These are phyloP conservation scores for Pipa parva DNA, from an alignment of 2,113 vertebrate species.

Conservation along the genomic window DNA sequence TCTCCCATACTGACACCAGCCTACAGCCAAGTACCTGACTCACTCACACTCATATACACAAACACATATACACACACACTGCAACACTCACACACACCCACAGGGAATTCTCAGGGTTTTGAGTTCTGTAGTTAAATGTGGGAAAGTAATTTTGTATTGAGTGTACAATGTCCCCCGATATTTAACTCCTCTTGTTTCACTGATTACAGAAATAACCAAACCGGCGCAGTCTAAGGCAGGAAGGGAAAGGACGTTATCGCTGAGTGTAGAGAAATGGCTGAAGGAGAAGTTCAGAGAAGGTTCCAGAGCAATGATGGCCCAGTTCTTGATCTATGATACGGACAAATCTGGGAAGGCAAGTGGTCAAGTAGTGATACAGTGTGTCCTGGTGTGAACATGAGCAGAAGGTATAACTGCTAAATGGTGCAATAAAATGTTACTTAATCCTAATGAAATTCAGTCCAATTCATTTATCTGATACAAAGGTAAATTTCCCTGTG, in stretches of 20 bases:
- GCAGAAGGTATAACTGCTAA: too few relatives aligned
- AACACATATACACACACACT: too few relatives aligned
- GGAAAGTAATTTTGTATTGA: not conserved
- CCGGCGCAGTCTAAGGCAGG: not conserved
- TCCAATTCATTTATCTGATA: too few relatives aligned
- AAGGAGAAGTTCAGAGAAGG: constrained; percentile 43
- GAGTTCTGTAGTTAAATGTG: not conserved
- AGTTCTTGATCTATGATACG: constrained; percentile 31
- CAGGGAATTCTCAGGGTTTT: not conserved
- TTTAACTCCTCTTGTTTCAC: not conserved
- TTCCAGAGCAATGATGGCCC: constrained; percentile 28
- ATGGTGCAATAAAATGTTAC: too few relatives aligned
- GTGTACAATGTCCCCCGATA: not conserved
- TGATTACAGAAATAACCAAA: constrained; percentile 9
- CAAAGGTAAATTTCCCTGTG: too few relatives aligned
- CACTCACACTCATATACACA: too few relatives aligned
- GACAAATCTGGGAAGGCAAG: constrained; percentile 28
- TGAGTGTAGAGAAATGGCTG: constrained; percentile 43
- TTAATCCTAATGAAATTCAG: too few relatives aligned
- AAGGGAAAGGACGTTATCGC: constrained; percentile 30
- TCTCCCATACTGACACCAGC: too few relatives aligned
- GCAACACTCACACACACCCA: too few relatives aligned
- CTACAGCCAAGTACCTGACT: too few relatives aligned
- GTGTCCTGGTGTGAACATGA: too few relatives aligned
- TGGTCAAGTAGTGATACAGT: too few relatives aligned